Evolutionary conservation across 2,113 vertebrate species (phyloP), one percentile per base, ranked within the genome.

Genomic region (Hemiscyllium ocellatum): DNA sequence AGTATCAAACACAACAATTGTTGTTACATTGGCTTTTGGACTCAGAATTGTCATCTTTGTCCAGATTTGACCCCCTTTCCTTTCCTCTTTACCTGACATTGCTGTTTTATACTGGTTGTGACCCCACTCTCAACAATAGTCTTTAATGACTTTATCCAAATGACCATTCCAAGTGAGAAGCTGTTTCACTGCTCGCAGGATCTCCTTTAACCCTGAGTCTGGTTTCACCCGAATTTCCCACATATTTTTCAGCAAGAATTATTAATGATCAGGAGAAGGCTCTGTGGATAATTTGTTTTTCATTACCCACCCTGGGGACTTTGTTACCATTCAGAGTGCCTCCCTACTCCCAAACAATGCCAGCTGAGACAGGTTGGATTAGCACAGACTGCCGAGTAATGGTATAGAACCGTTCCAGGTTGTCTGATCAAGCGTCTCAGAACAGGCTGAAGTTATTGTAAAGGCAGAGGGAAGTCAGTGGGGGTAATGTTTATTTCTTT

Each of bases 281-380:
- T 29, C 68, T 95, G 61, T 68, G 17, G n/a, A 8, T 94, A 69
- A 94, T 42, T 68, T 94, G 89, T 95, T 95, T 95, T 95, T 22
- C 47, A 29, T 47, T 4, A 68, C 42, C 8, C 29, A 1, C 65
- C 68, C 93, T 70, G 68, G 42, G n/a, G 93, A 70, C 68, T 66
- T 72, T 70, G 93, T 42, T 26, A 37, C 12, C 8, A 29, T 12
- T 93, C 4, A 0, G 42, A 70, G 37, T 33, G 50, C 22, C 12
- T 50, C 93, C 42, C 93, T 26, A 72, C 66, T 68, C 68, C 42
- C 7, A 72, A 22, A 72, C n/a, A 66, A 42, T 94, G 19, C 94
- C 94, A 72, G 68, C 69, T 95, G 66, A 72, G 94, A 76, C 66
- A 42, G 7, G 94, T 12, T 29, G 29, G 4, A 5, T 13, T 22